Conservation (phyloP, 2,888 invertebrate species). For the Eupsilia transversa region DNA sequence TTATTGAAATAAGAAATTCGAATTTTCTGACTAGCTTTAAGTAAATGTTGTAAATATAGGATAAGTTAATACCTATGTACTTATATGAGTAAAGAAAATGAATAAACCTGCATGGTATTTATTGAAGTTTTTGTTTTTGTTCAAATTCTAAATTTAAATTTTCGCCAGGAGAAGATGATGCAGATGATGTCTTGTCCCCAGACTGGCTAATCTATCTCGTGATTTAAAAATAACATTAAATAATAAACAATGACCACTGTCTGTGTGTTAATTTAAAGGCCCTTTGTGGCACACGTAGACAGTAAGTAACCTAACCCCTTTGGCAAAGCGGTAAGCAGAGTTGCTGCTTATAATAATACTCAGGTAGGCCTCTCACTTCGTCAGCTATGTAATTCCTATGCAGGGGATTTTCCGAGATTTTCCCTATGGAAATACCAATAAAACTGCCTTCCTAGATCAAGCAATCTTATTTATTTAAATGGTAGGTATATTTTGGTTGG, state of each 20-base stretch:
- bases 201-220: background rate
- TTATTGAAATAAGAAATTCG: background rate
- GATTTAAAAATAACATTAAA: background rate
- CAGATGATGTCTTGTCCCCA: constrained; percentile 2
- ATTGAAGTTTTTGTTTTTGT: constrained; percentile 32
- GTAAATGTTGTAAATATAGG: constrained; percentile 45
- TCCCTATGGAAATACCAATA: background rate
- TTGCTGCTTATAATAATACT: background rate
- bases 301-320: background rate
- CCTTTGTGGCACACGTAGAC: too few species aligned
- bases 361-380: background rate
- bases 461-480: background rate
- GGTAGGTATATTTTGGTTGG: background rate
- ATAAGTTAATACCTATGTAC: constrained; percentile 14
- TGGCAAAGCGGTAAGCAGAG: background rate
- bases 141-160: too few species aligned
- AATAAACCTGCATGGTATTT: constrained; percentile 39
- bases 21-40: constrained; percentile 8
- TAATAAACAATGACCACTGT: background rate
- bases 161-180: background rate
- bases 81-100: constrained; percentile 16
- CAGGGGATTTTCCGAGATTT: background rate
- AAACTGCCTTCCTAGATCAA: background rate
- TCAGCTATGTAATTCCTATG: background rate
- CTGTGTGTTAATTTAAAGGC: background rate